These are phyloP conservation scores for Gymnobelideus leadbeateri DNA, from an alignment of 2,113 vertebrate genomes.

Conservation along the genomic window DNA sequence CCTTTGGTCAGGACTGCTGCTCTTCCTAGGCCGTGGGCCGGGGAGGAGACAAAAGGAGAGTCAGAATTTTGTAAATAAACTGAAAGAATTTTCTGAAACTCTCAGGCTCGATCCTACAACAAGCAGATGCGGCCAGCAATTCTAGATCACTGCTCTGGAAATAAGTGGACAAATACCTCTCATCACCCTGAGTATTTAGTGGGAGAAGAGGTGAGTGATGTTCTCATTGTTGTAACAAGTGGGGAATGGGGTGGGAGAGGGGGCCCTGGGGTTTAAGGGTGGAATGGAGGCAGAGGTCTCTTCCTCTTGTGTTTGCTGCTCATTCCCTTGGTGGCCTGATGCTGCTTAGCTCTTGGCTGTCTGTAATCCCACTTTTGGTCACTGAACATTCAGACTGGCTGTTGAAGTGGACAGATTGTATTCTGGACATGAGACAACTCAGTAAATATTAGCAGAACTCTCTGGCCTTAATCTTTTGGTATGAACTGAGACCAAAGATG, in stretches of 20 bases:
- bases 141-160: slow-evolving; percentile 93
- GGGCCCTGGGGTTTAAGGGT: neutral
- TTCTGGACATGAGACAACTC: slow-evolving; percentile 7
- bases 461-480: slow-evolving; percentile 15
- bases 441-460: slow-evolving; percentile 18
- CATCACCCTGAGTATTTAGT: slow-evolving; percentile 94
- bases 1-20: slow-evolving; percentile 31
- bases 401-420: neutral
- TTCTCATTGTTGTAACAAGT: neutral
- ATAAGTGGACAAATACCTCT: slow-evolving; percentile 95
- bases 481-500: neutral
- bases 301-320: neutral
- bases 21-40: neutral
- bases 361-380: neutral
- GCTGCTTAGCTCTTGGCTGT: neutral
- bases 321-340: neutral
- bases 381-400: neutral
- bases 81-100: neutral
- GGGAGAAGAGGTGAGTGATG: slow-evolving; percentile 93
- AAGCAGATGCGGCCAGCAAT: slow-evolving; percentile 95
- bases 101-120: slow-evolving; percentile 94
- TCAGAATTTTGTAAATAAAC: neutral
- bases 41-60: neutral
- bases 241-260: neutral
- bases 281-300: neutral